A percentile compares a stretch with the other conserved stretches of the same genome.
Evolutionary conservation across 2,888 invertebrate species (phyloP).

Genomic region (Euplagia quadripunctaria): DNA sequence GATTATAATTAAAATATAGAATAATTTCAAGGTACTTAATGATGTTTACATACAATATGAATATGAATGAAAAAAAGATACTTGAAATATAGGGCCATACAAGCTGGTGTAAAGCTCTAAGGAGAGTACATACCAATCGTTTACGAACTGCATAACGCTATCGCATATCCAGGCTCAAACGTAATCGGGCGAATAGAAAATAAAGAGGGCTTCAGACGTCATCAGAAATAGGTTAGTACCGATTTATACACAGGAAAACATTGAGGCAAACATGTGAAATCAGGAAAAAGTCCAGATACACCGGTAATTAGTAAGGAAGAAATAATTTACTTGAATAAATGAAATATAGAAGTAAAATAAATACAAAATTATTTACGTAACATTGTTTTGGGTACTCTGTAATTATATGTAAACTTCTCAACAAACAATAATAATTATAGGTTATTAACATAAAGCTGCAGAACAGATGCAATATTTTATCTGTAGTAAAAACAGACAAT

Average conservation of each 20-base stretch:
- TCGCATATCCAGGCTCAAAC: constrained; percentile 75
- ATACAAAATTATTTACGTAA: constrained; percentile 24
- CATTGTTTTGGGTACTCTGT: constrained; percentile 5
- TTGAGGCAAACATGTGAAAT: constrained; percentile 22
- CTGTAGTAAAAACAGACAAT: neutral
- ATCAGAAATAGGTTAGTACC: constrained; percentile 34
- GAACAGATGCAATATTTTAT: constrained; percentile 48
- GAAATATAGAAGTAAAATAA: constrained; percentile 29
- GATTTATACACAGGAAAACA: constrained; percentile 35
- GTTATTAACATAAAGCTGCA: constrained; percentile 51
- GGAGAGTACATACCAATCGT: constrained; percentile 69
- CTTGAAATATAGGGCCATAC: constrained; percentile 11
- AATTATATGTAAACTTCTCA: constrained; percentile 12
- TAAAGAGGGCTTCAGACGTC: constrained; percentile 54
- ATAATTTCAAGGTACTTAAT: neutral
- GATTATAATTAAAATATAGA: neutral
- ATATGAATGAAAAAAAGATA: no score
- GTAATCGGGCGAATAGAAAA: constrained; percentile 61
- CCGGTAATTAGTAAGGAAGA: constrained; percentile 1
- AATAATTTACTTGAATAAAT: constrained; percentile 7
- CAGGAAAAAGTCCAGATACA: constrained; percentile 15
- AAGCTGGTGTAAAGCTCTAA: constrained; percentile 27
- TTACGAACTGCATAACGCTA: constrained; percentile 63
- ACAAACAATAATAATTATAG: constrained; percentile 33
- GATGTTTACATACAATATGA: neutral